Evolutionary conservation across 2,113 vertebrate species (phyloP).

Genomic region (Corythornis cristatus): DNA sequence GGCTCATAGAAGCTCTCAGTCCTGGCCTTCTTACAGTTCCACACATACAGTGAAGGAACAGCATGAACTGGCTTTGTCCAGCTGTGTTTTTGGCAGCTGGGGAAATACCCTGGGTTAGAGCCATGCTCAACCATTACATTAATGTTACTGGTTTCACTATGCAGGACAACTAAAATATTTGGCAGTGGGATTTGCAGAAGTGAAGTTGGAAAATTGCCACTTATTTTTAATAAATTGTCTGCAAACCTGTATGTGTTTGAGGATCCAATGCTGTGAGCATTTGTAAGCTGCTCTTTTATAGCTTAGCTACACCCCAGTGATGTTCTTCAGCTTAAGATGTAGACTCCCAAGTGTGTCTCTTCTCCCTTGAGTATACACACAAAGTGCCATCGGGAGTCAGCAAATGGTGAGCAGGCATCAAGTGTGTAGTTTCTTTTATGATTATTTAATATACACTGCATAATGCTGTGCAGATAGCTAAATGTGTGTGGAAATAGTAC

Average conservation of each 20-base stretch:
- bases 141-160: not conserved
- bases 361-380: not conserved
- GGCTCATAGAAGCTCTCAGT: not conserved
- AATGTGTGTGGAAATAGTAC: not conserved
- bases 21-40: not conserved
- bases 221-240: not conserved
- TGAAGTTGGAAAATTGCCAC: not conserved
- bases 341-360: not conserved
- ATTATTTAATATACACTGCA: not conserved
- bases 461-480: not conserved
- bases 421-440: not conserved
- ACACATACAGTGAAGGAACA: fast-evolving
- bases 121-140: not conserved
- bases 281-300: not conserved
- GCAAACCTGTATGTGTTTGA: not conserved
- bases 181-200: not conserved
- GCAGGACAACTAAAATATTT: not conserved
- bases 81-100: not conserved
- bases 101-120: not conserved
- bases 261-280: not conserved
- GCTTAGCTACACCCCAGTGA: not conserved
- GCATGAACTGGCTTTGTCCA: not conserved
- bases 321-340: not conserved
- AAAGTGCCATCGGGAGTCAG: not conserved
- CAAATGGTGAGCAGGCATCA: slow-evolving; percentile 13